A percentile compares a stretch with the other conserved stretches of the same genome.
Evolutionary conservation across 2,888 invertebrate genomes (phyloP).

Genomic region (Synergus laeviventris): DNA sequence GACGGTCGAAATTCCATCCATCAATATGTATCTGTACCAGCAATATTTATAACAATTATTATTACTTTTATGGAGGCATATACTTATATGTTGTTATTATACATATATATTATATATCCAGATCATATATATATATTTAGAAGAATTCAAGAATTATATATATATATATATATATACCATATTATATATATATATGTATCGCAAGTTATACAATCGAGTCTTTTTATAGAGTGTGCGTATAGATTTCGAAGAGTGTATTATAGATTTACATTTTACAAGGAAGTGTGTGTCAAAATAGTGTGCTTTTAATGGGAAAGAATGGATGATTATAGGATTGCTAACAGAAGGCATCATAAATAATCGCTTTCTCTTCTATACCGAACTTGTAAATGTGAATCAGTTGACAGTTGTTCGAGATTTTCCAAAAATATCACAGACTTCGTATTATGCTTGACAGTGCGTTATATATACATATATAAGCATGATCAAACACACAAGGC

Average conservation of each 20-base stretch:
- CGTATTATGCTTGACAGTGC: slow-evolving; percentile 4
- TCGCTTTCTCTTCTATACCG: not conserved
- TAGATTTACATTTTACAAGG: not conserved
- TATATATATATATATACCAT: no score
- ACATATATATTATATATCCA: no score
- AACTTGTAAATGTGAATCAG: not conserved
- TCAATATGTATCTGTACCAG: no score
- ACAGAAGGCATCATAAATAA: not conserved
- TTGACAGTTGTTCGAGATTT: not conserved
- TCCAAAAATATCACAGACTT: not conserved
- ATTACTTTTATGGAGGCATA: no score
- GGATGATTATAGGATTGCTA: not conserved
- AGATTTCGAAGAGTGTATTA: not conserved
- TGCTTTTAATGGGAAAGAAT: not conserved
- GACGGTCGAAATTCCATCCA: no score
- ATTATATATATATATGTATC: no score
- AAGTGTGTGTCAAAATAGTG: not conserved
- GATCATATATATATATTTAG: not conserved
- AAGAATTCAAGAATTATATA: no score
- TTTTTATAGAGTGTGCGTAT: not conserved
- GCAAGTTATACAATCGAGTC: not conserved
- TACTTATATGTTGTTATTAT: no score
- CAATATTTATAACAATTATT: no score
- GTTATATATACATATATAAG: no score
- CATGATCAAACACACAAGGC: not conserved